Evolutionary conservation across 1,140 invertebrate genomes (phyloP), one percentile per base, ranked within the genome.

Genomic region (Bathynomus jamesi): DNA sequence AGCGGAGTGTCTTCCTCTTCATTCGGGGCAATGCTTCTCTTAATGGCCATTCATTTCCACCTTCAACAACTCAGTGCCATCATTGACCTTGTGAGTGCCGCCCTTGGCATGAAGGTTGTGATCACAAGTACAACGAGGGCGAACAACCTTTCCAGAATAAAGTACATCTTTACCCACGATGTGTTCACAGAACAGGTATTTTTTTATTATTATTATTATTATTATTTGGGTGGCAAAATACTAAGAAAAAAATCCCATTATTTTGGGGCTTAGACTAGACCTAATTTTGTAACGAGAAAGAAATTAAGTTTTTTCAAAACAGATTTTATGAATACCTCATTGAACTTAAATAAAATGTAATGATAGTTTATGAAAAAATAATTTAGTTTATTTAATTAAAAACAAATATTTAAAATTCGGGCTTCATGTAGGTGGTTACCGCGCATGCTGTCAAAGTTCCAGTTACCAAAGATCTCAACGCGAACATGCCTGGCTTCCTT

Each of bases 1-100:
- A n/a, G n/a, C n/a, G 75, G 73, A 66, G 78, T 71, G 46, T 76
- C 66, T 62, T 78, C 70, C 25, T 81, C 82, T 29, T 84, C 84
- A 28, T 95, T 97, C 82, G 95, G 94, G n/a, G 95, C 98, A 83
- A 95, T 98, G 91, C 83, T 99, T 17, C 86, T 98, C 0, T 83
- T 98, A 28, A 92, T 99, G 85, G 96, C 95, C 0, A 97, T 98
- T 76, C 95, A 98, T 81, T 98, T 98, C 81, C 95, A 98, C 80
- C 93, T 92, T 73, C 83, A 85, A 73, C 95, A 98, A 82, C 81
- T 95, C 8, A 89, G 88, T 63, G 93, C 95, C 5, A 96, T 98
- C 65, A 91, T 91, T 71, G 95, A 98, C 78, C 83, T 98, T 17
- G 94, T 98, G 0, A 96, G 93, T 79, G 89, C 93, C 8, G 97